Percentiles rank a stretch among this genome's conserved stretches.
Evolutionary conservation across 2,888 invertebrate species (phyloP).

Genomic region (Adelognathus sp.): DNA sequence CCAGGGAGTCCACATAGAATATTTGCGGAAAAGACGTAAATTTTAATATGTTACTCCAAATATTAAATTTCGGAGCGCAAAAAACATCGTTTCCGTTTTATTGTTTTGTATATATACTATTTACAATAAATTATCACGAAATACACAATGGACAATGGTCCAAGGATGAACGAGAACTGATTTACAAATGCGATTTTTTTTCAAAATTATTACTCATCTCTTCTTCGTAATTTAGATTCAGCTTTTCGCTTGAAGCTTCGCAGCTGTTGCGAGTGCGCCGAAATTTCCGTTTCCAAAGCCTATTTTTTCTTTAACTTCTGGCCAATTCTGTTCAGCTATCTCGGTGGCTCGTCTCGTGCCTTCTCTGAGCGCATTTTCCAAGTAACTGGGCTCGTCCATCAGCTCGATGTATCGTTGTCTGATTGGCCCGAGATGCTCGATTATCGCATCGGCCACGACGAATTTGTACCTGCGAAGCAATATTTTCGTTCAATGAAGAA

Average conservation of each 20-base stretch:
- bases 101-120: conserved; percentile 47
- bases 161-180: neutral
- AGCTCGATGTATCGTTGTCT: conserved; percentile 84
- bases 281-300: conserved; percentile 80
- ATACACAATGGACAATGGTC: neutral
- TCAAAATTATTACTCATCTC: neutral
- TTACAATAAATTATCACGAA: conserved; percentile 42
- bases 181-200: no score
- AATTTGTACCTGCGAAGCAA: conserved; percentile 85
- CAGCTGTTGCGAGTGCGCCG: neutral
- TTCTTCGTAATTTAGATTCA: conserved; percentile 6
- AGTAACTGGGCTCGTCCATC: conserved; percentile 84
- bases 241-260: conserved; percentile 34
- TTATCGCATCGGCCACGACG: conserved; percentile 87
- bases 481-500: neutral
- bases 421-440: conserved; percentile 88
- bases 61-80: no score
- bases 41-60: no score
- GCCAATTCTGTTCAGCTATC: conserved; percentile 86
- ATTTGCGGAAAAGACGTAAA: no score
- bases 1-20: no score
- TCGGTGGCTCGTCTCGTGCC: conserved; percentile 86
- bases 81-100: no score
- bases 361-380: conserved; percentile 84
- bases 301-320: conserved; percentile 84